Conservation (phyloP, 2,113 vertebrate genomes). For the Baryphthengus martii region DNA sequence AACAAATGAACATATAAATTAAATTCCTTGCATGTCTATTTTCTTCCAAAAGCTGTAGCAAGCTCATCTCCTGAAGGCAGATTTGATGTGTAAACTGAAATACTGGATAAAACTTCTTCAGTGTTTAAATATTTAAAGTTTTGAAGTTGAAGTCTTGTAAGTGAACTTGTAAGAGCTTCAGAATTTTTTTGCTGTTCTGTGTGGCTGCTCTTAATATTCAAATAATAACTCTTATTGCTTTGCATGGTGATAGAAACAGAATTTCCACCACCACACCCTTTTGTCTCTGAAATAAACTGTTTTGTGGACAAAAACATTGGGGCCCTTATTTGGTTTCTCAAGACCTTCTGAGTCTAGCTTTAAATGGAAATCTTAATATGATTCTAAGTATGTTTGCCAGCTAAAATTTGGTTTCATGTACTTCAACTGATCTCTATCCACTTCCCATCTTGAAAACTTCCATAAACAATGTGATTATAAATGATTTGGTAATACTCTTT, state of each 20-base stretch:
- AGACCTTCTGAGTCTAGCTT: not conserved
- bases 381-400: not conserved
- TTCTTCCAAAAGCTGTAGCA: not conserved
- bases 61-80: not conserved
- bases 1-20: not conserved
- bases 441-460: not conserved
- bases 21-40: not conserved
- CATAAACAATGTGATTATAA: not conserved
- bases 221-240: not conserved
- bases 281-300: not conserved
- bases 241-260: not conserved
- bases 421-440: not conserved
- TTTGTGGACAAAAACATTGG: not conserved
- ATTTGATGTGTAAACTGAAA: not conserved
- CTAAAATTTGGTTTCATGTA: not conserved
- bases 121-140: not conserved
- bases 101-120: not conserved
- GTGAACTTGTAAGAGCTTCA: not conserved
- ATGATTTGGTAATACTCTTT: not conserved
- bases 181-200: not conserved
- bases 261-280: not conserved
- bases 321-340: not conserved
- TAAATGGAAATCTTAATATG: not conserved
- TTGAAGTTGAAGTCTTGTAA: not conserved
- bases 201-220: not conserved